phyloP scores from a whole-genome alignment of 2,888 invertebrate genomes.

The Drosophila differens region DNA sequence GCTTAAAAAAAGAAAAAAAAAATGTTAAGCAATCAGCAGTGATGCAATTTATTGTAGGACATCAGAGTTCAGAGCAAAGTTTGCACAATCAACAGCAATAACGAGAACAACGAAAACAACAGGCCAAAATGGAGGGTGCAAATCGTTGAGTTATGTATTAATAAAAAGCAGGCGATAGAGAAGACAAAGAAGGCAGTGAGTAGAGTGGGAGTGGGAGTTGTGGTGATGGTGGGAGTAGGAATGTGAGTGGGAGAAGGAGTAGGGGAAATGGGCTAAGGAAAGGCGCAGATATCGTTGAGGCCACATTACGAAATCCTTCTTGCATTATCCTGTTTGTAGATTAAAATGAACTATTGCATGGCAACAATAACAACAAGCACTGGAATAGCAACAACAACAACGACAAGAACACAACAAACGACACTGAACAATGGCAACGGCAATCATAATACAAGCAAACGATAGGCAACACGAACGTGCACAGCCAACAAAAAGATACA shows the following conservation, averaged over 20 bases:
- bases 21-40: constrained; percentile 61
- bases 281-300: constrained; percentile 49
- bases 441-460: constrained; percentile 74
- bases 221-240: not conserved
- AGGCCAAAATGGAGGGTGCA: constrained; percentile 21
- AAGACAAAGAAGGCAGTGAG: constrained; percentile 51
- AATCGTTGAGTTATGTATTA: constrained; percentile 64
- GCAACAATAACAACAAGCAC: constrained; percentile 49
- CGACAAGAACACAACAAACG: constrained; percentile 43
- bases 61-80: constrained; percentile 59
- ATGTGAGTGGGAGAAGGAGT: not conserved
- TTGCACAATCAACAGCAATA: constrained; percentile 61
- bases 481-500: constrained; percentile 36
- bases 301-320: constrained; percentile 78
- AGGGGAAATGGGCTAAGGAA: constrained; percentile 19
- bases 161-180: constrained; percentile 56
- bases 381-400: constrained; percentile 18
- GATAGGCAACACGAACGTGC: constrained; percentile 78
- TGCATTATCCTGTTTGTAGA: constrained; percentile 79
- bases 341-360: constrained; percentile 81
- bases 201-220: not conserved
- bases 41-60: constrained; percentile 74
- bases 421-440: constrained; percentile 68
- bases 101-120: constrained; percentile 25
- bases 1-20: constrained; percentile 31